Evolutionary conservation across 2,797 vertebrate genomes (phyloP).

Genomic region (Aythya fuligula): DNA sequence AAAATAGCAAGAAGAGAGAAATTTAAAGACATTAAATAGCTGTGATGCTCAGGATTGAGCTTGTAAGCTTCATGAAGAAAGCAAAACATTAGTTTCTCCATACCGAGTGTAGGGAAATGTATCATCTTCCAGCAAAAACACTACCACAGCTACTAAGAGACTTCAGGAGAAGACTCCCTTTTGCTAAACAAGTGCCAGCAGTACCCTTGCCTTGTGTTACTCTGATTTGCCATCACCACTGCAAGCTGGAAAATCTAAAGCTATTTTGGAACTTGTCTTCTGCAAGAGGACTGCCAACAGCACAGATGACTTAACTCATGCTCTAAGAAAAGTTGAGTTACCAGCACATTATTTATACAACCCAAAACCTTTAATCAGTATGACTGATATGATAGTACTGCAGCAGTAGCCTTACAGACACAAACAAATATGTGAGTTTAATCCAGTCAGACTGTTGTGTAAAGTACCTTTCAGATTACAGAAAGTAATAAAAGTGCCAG

Average conservation of each 20-base stretch:
- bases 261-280: neutral
- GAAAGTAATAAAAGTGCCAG: neutral
- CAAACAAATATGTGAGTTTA: neutral
- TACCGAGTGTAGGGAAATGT: neutral
- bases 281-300: neutral
- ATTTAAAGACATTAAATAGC: neutral
- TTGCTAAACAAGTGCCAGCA: neutral
- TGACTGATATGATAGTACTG: neutral
- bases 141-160: neutral
- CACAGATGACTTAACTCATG: neutral
- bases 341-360: neutral
- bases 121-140: neutral
- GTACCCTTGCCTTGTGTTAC: neutral
- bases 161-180: neutral
- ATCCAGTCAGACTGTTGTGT: neutral
- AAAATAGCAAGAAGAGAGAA: neutral
- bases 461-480: neutral
- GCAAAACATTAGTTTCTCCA: neutral
- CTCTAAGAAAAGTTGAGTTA: neutral
- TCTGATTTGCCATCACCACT: neutral
- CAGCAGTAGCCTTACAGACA: neutral
- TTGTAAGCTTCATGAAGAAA: neutral
- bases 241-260: neutral
- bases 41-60: neutral
- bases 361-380: neutral